phyloP scores from a whole-genome alignment of 2,888 invertebrate species.

The Tipula lateralis region DNA sequence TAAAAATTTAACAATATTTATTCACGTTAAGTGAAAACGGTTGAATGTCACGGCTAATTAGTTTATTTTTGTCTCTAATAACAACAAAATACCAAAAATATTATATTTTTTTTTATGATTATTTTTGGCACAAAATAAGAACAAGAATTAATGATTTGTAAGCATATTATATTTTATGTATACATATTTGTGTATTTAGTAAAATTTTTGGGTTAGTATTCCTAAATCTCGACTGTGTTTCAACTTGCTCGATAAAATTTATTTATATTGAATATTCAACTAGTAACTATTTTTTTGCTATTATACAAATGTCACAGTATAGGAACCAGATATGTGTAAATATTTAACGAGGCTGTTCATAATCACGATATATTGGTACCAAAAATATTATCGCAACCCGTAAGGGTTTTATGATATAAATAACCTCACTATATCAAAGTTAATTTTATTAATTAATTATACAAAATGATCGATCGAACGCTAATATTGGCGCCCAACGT shows the following conservation, averaged over 20 bases:
- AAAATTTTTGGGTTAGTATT: neutral
- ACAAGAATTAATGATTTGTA: neutral
- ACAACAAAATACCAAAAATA: neutral
- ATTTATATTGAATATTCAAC: neutral
- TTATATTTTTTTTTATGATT: neutral
- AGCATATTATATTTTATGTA: neutral
- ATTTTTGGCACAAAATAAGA: slow-evolving; percentile 4
- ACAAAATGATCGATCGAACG: too few species aligned
- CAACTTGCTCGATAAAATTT: neutral
- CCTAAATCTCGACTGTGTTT: neutral
- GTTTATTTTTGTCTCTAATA: neutral
- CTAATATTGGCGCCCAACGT: too few species aligned
- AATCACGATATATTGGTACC: too few species aligned
- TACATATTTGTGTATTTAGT: neutral
- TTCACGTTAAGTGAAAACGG: neutral
- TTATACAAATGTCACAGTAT: neutral
- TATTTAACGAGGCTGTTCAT: too few species aligned
- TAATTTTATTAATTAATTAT: too few species aligned
- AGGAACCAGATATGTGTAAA: neutral
- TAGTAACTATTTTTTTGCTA: neutral
- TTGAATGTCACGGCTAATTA: slow-evolving; percentile 19
- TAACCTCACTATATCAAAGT: too few species aligned
- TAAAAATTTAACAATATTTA: neutral
- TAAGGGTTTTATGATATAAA: too few species aligned
- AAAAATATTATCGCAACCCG: too few species aligned